Percentiles rank a stretch among this genome's conserved stretches.
Conservation (phyloP, 2,888 invertebrate species). For the Stictocephala bisonia region DNA sequence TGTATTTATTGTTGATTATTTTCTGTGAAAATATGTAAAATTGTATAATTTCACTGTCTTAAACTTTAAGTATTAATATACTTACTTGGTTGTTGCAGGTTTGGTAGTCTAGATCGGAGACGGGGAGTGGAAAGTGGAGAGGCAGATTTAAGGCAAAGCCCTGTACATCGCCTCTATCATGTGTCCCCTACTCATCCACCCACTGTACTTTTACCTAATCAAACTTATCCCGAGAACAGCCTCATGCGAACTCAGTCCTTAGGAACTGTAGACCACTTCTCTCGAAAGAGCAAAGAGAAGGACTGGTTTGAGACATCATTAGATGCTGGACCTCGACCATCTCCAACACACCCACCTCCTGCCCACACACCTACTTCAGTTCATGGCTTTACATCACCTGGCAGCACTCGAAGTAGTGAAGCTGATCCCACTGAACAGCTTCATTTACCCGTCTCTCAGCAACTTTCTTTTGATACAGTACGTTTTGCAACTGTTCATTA, state of each 20-base stretch:
- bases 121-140: constrained; percentile 34
- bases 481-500: background rate
- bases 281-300: constrained; percentile 66
- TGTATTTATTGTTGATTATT: too few species aligned
- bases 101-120: constrained; percentile 71
- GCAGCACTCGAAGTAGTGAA: constrained; percentile 45
- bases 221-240: constrained; percentile 63
- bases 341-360: constrained; percentile 25
- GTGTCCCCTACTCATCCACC: constrained; percentile 6
- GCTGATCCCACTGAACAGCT: constrained; percentile 16
- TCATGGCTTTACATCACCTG: background rate
- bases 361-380: background rate
- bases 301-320: constrained; percentile 78
- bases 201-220: constrained; percentile 62
- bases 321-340: constrained; percentile 68
- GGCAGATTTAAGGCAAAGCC: constrained; percentile 32
- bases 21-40: too few species aligned
- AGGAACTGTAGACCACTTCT: constrained; percentile 67
- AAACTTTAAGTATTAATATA: background rate
- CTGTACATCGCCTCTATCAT: constrained; percentile 1
- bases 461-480: constrained; percentile 54
- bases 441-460: constrained; percentile 26
- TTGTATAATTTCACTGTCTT: too few species aligned
- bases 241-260: constrained; percentile 71
- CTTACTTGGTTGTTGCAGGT: constrained; percentile 62